Evolutionary conservation across 2,113 vertebrate species (phyloP), one percentile per base, ranked within the genome.

Genomic region (Smithornis capensis): DNA sequence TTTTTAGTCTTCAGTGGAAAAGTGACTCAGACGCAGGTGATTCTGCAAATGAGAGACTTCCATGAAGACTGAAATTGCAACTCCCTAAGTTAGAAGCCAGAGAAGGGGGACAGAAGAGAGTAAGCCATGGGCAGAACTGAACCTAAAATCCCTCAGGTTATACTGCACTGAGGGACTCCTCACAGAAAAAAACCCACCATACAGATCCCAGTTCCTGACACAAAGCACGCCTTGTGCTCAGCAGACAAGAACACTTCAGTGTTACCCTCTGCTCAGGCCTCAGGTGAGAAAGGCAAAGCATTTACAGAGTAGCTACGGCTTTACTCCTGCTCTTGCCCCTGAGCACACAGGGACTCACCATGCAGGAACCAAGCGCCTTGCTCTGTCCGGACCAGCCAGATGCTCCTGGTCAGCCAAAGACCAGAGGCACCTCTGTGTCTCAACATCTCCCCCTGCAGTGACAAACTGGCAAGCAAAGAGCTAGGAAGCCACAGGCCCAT

Each of bases 301-400:
- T 55, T 19, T 35, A 24, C 55, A 12, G 35, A 81, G 49, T 53
- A 42, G 44, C 50, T 44, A 27, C 12, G 12, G 74, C 45, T 82
- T 33, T 60, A 1, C 37, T 60, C 42, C 31, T 50, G 33, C 49
- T 44, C n/a, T 49, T 33, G 31, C 65, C 59, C 45, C 31, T 52
- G 38, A 63, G 70, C 50, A 67, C 40, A 33, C 6, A 27, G 10
- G 8, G 6, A 5, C 62, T 57, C 42, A 12, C 14, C 5, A 0
- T 2, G 10, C 33, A 64, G 42, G n/a, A 63, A 55, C 12, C 27
- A 49, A 59, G 28, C 0, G 0, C 25, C 9, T 7, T 6, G 4
- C 59, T 56, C 50, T 33, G 35, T 31, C 33, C 1, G 0, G 18
- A 29, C n/a, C n/a, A 56, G 55, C 28, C 10, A 62, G 60, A 42